Base-by-base conservation (phyloP, 2,888 invertebrate species). In the Scaptodrosophila latifasciaeformis region DNA sequence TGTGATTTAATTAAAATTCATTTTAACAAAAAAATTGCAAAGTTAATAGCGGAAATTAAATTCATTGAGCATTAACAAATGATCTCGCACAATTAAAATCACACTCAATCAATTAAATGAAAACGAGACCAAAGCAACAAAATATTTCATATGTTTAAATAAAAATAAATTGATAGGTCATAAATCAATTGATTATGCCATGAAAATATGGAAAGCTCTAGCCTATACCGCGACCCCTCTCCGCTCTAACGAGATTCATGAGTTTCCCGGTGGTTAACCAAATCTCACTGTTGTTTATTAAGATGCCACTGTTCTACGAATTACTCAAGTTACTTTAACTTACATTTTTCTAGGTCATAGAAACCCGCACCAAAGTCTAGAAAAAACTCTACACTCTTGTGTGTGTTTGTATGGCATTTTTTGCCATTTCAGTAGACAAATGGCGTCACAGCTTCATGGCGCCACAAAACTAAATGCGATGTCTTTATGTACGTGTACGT, bases 121-220 rank as follows among this genome's bases (percentile, higher is more conserved):
- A 44, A 29, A 27, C 29, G n/a, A n/a, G n/a, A n/a, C n/a, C n/a
- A n/a, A n/a, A n/a, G n/a, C n/a, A n/a, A n/a, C n/a, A n/a, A n/a
- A n/a, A n/a, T n/a, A n/a, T n/a, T n/a, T n/a, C n/a, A n/a, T n/a
- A n/a, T n/a, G n/a, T n/a, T n/a, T n/a, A n/a, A n/a, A 60, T 49
- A 69, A 56, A 49, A 59, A 55, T 48, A 59, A 70, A 64, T 69
- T 78, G 71, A 74, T 78, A 78, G 58, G 52, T 59, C 55, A 74
- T 78, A 77, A 78, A 74, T 74, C 74, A 74, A 74, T 74, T 74
- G 44, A 70, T 74, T 77, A 65, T 68, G 51, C n/a, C n/a, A n/a
- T n/a, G n/a, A n/a, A n/a, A n/a, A n/a, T n/a, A n/a, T n/a, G n/a
- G n/a, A n/a, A n/a, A n/a, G n/a, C n/a, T n/a, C n/a, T n/a, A n/a